A percentile compares a stretch with the other conserved stretches of the same genome.
Conservation (phyloP, 53 echinoderm and acorn worm species). For the Henricia sp. region DNA sequence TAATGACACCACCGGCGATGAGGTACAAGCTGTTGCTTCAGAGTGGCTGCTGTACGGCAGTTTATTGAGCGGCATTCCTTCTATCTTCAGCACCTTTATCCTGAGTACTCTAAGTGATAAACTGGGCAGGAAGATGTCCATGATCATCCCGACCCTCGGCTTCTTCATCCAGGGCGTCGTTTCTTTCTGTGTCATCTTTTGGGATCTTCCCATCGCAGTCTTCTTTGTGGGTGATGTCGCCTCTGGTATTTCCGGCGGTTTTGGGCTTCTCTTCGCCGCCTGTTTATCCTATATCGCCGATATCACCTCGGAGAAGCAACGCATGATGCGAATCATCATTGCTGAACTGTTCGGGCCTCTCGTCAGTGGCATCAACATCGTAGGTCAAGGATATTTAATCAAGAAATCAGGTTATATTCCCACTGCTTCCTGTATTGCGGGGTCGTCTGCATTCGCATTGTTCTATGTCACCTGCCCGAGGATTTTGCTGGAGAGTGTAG, state of each 20-base stretch:
- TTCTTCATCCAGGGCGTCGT: conserved; percentile 35
- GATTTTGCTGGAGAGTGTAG: conserved; percentile 65
- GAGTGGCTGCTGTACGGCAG: conserved; percentile 60
- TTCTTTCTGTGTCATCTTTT: background rate
- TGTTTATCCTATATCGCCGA: conserved; percentile 69
- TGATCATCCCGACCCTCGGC: conserved; percentile 59
- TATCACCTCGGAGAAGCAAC: conserved; percentile 42
- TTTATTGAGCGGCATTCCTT: conserved; percentile 26
- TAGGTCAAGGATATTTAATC: conserved; percentile 62
- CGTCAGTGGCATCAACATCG: conserved; percentile 53
- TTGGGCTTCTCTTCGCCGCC: conserved; percentile 58
- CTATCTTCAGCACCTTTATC: conserved; percentile 53
- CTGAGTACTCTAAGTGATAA: conserved; percentile 69
- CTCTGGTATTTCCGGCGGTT: conserved; percentile 58
- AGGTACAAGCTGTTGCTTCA: conserved; percentile 64
- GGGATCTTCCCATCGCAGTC: conserved; percentile 31
- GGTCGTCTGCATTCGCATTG: background rate
- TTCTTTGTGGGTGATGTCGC: conserved; percentile 50
- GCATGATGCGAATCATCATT: conserved; percentile 71
- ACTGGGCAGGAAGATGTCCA: conserved; percentile 61
- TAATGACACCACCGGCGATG: background rate
- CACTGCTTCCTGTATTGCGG: conserved; percentile 42
- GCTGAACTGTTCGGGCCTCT: conserved; percentile 60
- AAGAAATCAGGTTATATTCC: conserved; percentile 1
- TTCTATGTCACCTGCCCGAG: conserved; percentile 50